A percentile compares a stretch with the other conserved stretches of the same genome.
Evolutionary conservation across 1,140 invertebrate species (phyloP).

Genomic region (Calosoma granatense): DNA sequence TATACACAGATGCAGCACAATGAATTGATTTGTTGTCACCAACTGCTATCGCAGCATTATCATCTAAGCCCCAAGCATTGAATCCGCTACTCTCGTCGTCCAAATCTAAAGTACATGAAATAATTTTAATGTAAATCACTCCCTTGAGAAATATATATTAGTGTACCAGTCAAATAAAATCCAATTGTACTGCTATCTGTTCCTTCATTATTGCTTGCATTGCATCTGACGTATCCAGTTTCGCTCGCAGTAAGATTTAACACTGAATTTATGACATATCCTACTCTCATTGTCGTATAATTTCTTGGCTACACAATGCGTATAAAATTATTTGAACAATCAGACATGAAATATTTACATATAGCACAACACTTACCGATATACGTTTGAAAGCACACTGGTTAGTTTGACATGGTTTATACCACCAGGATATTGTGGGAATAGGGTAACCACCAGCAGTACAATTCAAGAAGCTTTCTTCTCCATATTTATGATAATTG

Average conservation of each 20-base stretch:
- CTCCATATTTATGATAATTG: constrained; percentile 35
- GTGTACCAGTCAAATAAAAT: constrained; percentile 19
- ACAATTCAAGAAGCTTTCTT: constrained; percentile 34
- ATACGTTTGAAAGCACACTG: constrained; percentile 24
- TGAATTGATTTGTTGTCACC: constrained; percentile 41
- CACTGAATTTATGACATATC: background rate
- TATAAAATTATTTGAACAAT: background rate
- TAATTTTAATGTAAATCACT: constrained; percentile 13
- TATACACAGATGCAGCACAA: constrained; percentile 45
- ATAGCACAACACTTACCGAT: constrained; percentile 13
- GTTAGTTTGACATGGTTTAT: constrained; percentile 23
- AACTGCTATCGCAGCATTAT: constrained; percentile 32
- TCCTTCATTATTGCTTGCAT: constrained; percentile 27
- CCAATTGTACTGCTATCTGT: constrained; percentile 10
- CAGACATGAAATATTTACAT: too few species aligned
- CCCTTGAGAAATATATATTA: constrained; percentile 10
- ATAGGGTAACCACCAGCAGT: constrained; percentile 35
- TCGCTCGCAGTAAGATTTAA: constrained; percentile 21
- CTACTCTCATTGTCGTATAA: background rate
- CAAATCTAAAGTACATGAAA: constrained; percentile 34
- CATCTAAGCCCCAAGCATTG: constrained; percentile 33
- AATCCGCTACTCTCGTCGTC: constrained; percentile 31
- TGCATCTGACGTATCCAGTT: constrained; percentile 32
- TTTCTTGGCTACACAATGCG: background rate
- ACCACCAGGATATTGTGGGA: constrained; percentile 40